Conservation (phyloP, 1,140 invertebrate species). For the Sesamia nonagrioides region DNA sequence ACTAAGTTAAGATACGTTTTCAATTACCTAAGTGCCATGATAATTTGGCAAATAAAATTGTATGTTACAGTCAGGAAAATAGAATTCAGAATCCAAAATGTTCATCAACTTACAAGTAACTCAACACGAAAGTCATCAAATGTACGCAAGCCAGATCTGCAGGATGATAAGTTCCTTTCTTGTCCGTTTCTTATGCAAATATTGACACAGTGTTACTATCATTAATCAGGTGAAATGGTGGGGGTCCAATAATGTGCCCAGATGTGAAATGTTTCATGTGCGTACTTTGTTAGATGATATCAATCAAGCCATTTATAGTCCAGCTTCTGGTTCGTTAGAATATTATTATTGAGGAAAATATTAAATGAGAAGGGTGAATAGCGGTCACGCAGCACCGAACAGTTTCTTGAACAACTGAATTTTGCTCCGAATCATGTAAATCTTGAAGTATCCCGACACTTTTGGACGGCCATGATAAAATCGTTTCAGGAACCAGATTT, state of each 20-base stretch:
- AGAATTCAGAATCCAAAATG: constrained; percentile 60
- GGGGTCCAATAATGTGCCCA: constrained; percentile 66
- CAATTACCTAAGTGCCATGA: neutral
- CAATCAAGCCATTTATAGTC: constrained; percentile 64
- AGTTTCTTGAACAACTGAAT: neutral
- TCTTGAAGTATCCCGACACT: neutral
- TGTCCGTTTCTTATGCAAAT: constrained; percentile 87
- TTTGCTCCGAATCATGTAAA: too few species aligned
- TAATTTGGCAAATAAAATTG: constrained; percentile 31
- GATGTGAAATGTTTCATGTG: constrained; percentile 74
- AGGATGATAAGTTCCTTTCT: constrained; percentile 78
- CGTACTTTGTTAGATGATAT: constrained; percentile 61
- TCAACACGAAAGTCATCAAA: constrained; percentile 75
- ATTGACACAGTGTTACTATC: constrained; percentile 83
- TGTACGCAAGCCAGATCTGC: constrained; percentile 75
- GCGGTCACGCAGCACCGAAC: neutral
- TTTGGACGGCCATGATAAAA: neutral
- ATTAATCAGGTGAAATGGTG: constrained; percentile 82
- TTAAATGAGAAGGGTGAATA: neutral
- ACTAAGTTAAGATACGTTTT: constrained; percentile 38
- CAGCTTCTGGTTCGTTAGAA: constrained; percentile 34
- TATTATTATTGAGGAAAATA: constrained; percentile 12
- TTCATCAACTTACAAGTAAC: constrained; percentile 52
- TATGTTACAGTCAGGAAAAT: constrained; percentile 44
- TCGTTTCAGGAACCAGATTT: neutral